Conservation (phyloP, 2,888 invertebrate species). For the Sthenelais limicola region DNA sequence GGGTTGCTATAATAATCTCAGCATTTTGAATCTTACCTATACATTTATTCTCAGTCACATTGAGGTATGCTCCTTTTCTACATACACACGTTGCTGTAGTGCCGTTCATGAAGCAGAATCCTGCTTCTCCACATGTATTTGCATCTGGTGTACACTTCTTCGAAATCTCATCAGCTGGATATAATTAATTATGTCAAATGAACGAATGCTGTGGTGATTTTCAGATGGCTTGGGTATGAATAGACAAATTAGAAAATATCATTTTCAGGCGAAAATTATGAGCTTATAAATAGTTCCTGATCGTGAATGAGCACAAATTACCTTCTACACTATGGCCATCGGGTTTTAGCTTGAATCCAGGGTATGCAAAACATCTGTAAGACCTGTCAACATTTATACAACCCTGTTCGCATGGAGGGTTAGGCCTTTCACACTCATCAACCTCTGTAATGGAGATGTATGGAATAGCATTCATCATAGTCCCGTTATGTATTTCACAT, state of each 20-base stretch:
- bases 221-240: no score
- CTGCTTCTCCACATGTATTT: conserved; percentile 22
- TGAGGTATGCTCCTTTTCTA: background rate
- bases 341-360: conserved; percentile 7
- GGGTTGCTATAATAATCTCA: background rate
- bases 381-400: conserved; percentile 27
- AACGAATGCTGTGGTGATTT: no score
- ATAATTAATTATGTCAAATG: no score
- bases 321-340: conserved; percentile 19
- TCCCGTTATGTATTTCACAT: no score
- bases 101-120: conserved; percentile 18
- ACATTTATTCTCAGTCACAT: background rate
- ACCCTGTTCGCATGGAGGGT: conserved; percentile 20
- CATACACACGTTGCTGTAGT: conserved; percentile 1
- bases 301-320: background rate
- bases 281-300: no score
- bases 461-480: no score
- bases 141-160: no score
- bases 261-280: no score
- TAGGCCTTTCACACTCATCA: conserved; percentile 10
- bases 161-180: no score
- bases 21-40: background rate
- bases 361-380: conserved; percentile 18
- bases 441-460: conserved; percentile 1
- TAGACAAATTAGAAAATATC: no score